These are phyloP conservation scores for Drosophila basisetae DNA, from an alignment of 2,888 invertebrate genomes.

Conservation along the genomic window DNA sequence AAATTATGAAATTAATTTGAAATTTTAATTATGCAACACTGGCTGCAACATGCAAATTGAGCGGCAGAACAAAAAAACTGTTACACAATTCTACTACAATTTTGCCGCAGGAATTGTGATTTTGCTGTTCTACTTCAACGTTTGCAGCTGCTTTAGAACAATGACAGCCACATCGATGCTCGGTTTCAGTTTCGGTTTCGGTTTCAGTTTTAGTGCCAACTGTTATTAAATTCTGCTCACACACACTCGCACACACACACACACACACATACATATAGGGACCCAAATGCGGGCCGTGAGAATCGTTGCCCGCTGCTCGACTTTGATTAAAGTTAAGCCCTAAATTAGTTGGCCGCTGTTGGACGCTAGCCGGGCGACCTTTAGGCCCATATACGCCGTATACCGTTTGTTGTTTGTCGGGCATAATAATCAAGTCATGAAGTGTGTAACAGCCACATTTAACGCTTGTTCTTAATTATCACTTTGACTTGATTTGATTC, in stretches of 20 bases:
- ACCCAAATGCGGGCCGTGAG: conserved; percentile 37
- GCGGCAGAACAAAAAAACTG: conserved; percentile 17
- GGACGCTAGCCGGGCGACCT: conserved; percentile 48
- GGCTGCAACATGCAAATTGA: conserved; percentile 73
- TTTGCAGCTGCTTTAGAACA: background rate
- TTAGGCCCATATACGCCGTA: conserved; percentile 26
- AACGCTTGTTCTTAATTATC: conserved; percentile 56
- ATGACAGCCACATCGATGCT: conserved; percentile 16
- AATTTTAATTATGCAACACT: conserved; percentile 80
- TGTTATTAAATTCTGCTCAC: conserved; percentile 36
- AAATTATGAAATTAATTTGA: conserved; percentile 80
- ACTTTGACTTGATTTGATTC: conserved; percentile 47
- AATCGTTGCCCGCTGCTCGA: conserved; percentile 60
- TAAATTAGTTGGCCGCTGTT: conserved; percentile 72
- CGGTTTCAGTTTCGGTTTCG: conserved; percentile 15
- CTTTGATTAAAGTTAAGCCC: conserved; percentile 79
- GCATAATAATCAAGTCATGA: conserved; percentile 60
- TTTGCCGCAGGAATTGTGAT: conserved; percentile 15
- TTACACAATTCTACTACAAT: conserved; percentile 1
- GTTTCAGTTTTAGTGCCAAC: conserved; percentile 26
- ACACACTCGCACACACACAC: conserved; percentile 1
- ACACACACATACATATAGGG: background rate
- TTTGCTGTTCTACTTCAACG: background rate
- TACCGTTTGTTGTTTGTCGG: conserved; percentile 7
- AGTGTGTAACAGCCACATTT: conserved; percentile 33